Conservation (phyloP, 2,797 vertebrate genomes). For the Tenualosa thibaudeaui region DNA sequence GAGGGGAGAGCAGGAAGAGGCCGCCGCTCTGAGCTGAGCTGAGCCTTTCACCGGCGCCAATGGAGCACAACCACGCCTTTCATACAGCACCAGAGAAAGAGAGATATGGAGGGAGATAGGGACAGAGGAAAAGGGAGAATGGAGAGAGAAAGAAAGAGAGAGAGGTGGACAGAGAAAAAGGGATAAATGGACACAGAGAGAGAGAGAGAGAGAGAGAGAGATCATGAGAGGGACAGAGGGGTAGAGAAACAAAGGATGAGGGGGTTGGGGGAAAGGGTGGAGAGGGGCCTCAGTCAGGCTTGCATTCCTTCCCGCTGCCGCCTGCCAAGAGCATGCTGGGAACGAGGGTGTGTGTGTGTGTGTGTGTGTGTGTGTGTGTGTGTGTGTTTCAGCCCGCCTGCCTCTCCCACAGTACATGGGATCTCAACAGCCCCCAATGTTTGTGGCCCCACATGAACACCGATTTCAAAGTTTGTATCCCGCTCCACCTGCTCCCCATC, state of each 20-base stretch:
- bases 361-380: neutral
- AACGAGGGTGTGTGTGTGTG: slow-evolving; percentile 38
- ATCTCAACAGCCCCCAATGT: neutral
- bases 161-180: neutral
- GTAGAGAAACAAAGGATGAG: slow-evolving; percentile 5
- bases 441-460: neutral
- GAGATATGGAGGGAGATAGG: neutral
- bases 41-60: slow-evolving; percentile 70
- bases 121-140: neutral
- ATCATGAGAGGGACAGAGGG: slow-evolving; percentile 9
- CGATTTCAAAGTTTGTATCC: neutral
- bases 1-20: slow-evolving; percentile 68
- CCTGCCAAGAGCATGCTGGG: slow-evolving; percentile 71
- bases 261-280: neutral
- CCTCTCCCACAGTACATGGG: neutral
- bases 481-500: neutral
- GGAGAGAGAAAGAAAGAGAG: neutral
- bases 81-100: slow-evolving; percentile 24
- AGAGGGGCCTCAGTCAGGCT: slow-evolving; percentile 37
- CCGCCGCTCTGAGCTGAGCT: slow-evolving; percentile 37
- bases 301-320: slow-evolving; percentile 64
- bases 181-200: neutral
- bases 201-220: neutral
- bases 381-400: neutral
- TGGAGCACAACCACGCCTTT: slow-evolving; percentile 63